phyloP scores from a whole-genome alignment of 2,888 invertebrate genomes.

The Hypena proboscidalis region DNA sequence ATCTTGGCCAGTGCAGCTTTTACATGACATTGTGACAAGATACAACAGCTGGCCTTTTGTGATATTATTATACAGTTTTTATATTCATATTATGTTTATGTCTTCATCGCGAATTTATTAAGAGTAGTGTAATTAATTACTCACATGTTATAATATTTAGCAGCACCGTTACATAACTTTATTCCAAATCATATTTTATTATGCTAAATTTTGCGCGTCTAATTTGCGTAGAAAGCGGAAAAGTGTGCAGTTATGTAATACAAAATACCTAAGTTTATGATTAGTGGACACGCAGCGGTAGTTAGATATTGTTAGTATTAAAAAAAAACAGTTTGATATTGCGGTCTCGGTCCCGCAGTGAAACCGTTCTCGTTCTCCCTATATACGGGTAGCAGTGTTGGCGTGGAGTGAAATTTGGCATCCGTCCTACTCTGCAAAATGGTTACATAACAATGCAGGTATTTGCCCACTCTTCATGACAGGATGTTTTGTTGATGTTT shows the following conservation, averaged over 20 bases:
- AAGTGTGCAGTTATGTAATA: constrained; percentile 33
- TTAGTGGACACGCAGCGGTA: constrained; percentile 25
- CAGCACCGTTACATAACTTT: constrained; percentile 1
- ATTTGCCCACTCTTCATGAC: constrained; percentile 48
- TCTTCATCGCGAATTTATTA: too few relatives aligned
- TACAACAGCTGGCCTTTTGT: too few relatives aligned
- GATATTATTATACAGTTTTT: too few relatives aligned
- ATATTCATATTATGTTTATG: too few relatives aligned
- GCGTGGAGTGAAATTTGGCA: constrained; percentile 71
- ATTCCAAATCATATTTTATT: constrained; percentile 14
- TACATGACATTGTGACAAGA: too few relatives aligned
- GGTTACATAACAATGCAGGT: constrained; percentile 79
- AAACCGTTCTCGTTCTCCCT: constrained; percentile 33
- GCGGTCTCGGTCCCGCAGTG: constrained; percentile 36
- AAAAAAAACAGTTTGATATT: constrained; percentile 30
- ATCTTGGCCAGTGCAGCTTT: too few relatives aligned
- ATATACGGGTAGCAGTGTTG: constrained; percentile 44
- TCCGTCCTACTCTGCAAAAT: constrained; percentile 69
- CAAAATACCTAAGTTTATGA: constrained; percentile 17
- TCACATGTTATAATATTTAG: neutral
- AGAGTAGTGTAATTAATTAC: neutral
- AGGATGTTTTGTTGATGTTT: constrained; percentile 46
- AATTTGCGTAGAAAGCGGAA: constrained; percentile 41
- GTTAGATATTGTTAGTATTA: constrained; percentile 18
- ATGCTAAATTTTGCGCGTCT: constrained; percentile 11